Evolutionary conservation across 2,888 invertebrate species (phyloP), one percentile per base, ranked within the genome.

Genomic region (Halictus ligatus): DNA sequence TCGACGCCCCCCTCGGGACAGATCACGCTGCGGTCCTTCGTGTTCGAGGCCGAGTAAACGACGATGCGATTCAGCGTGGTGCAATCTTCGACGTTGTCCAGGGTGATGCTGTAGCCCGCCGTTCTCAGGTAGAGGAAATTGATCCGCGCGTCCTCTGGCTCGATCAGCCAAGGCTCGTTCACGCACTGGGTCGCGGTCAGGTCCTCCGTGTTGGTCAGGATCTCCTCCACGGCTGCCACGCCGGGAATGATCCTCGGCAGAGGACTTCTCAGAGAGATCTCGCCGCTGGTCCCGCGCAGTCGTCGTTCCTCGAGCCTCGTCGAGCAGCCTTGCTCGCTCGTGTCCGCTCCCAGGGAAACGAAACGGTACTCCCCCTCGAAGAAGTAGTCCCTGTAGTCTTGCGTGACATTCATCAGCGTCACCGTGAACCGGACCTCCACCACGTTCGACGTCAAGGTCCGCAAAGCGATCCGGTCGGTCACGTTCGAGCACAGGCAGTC

Each of bases 381-480:
- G 93, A 97, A 97, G 95, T 98, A 98, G 93, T 97, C 97, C 81
- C 97, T 96, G 93, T 98, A 97, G 95, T 98, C 97, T 95, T 98
- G 97, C 12, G 97, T 97, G 81, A 98, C 97, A 95, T 97, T 97
- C 98, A 98, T 98, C 94, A 97, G 96, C 21, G 97, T 97, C 12
- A 98, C 96, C 35, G 97, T 96, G 93, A 98, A 98, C 92, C 97
- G 97, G 0, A 98, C 96, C 94, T 97, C 97, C 13, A 98, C 96
- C 81, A 97, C 96, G 75, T 96, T 96, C 2, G 97, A 97, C 21
- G 97, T 97, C 87, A 98, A 96, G 40, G 97, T 97, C 87, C 97
- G 96, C 88, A 97, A 96, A 83, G 96, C 96, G 72, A 97, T 95
- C 29, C 97, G 96, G 83, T 97, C 97, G 76, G 96, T 96, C 89